Base-by-base conservation (phyloP, 2,113 vertebrate species). In the Polyodon spathula region DNA sequence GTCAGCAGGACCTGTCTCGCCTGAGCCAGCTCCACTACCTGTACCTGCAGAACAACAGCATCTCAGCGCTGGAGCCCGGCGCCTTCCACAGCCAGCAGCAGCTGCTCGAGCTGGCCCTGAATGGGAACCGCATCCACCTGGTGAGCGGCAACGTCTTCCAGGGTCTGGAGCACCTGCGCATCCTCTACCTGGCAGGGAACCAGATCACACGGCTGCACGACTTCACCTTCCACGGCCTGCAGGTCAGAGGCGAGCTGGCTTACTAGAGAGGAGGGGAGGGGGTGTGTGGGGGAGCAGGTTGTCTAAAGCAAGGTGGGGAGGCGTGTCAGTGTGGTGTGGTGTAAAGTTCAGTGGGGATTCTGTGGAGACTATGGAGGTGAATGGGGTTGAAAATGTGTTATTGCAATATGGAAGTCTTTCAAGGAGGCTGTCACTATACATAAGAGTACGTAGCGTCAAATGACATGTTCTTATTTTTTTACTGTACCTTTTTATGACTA, bases 11-110 rank as follows among this genome's bases (percentile, higher is more conserved):
- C 63, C 73, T 95, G 62, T 82, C 79, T 0, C 71, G 73, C 0
- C 82, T 93, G 0, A 68, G 75, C 0, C 77, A 81, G 38, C 86
- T 94, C 27, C 91, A 88, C 63, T 91, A 89, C 46, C 86, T 95
- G 61, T 95, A 95, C 77, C 74, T 94, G 56, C 93, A 93, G 76
- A 95, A 94, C 71, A 95, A 95, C 73, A 92, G 88, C 74, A 88
- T 95, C 66, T 88, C 79, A 0, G 78, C 77, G 4, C 74, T 95
- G 65, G 92, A 93, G 63, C 76, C 88, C 0, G 89, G 88, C 0
- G 84, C 90, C 2, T 93, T 94, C 68, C 72, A 76, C 1, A 75
- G 77, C 12, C 91, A 93, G 70, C 77, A 81, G 0, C 84, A 84
- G 58, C 83, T 95, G 53, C 78, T 93, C 46, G 93, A 95, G 64